phyloP scores from a whole-genome alignment of 1,140 invertebrate genomes.

The Cepaea nemoralis region DNA sequence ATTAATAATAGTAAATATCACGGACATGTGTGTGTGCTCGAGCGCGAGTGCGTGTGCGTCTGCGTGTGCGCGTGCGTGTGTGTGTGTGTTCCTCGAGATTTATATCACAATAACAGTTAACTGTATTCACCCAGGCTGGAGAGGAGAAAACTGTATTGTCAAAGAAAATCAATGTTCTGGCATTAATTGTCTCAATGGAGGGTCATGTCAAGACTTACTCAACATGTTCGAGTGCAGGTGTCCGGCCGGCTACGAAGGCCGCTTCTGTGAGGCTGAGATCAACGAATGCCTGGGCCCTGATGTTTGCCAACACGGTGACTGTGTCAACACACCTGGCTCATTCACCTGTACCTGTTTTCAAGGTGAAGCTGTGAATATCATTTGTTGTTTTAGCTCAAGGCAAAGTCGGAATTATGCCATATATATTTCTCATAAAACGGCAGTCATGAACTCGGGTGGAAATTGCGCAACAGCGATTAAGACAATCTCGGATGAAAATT shows the following conservation, averaged over 20 bases:
- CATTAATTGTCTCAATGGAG: constrained; percentile 89
- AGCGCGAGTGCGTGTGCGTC: no score
- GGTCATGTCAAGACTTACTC: constrained; percentile 81
- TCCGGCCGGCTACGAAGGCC: constrained; percentile 80
- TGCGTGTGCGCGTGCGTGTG: no score
- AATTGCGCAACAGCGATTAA: no score
- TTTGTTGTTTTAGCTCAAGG: no score
- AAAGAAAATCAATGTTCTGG: constrained; percentile 93
- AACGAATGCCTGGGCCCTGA: constrained; percentile 83
- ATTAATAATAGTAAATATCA: no score
- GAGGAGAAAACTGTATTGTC: constrained; percentile 77
- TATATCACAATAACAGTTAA: no score
- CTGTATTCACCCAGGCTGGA: constrained; percentile 55
- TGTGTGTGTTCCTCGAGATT: no score
- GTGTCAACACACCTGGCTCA: constrained; percentile 74
- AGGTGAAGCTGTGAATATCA: constrained; percentile 70
- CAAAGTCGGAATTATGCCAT: no score
- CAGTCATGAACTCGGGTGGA: no score
- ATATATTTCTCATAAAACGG: no score
- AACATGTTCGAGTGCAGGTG: constrained; percentile 82
- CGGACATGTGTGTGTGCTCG: no score
- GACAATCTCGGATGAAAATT: no score
- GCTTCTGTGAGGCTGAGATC: constrained; percentile 90
- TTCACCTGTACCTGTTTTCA: constrained; percentile 86
- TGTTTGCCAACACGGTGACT: constrained; percentile 79